These are phyloP conservation scores for Aptenodytes patagonicus DNA, from an alignment of 2,113 vertebrate genomes.

Conservation along the genomic window DNA sequence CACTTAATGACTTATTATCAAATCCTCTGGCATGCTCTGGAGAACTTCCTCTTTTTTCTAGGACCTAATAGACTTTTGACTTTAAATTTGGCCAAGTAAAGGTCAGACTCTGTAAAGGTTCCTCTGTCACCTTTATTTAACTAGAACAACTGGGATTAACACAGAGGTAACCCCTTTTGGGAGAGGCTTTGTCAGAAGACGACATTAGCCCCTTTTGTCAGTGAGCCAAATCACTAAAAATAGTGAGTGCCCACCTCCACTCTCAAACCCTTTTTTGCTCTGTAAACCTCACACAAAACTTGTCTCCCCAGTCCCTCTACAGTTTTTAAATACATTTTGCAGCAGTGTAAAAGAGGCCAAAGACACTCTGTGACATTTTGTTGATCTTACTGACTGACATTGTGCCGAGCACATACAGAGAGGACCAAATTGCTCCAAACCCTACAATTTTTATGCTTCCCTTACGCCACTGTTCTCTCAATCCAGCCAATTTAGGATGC, in stretches of 20 bases:
- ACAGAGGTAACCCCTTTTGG: background rate
- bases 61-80: background rate
- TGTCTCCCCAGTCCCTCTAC: background rate
- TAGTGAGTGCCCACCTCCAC: background rate
- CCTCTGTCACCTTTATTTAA: background rate
- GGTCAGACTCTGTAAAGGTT: background rate
- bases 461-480: background rate
- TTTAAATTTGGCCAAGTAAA: background rate
- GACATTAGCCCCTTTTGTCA: background rate
- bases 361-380: constrained; percentile 16
- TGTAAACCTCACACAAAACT: background rate
- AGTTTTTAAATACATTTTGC: background rate
- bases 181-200: background rate
- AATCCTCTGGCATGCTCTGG: background rate
- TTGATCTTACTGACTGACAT: background rate
- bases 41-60: background rate
- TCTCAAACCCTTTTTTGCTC: background rate
- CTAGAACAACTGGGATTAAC: background rate
- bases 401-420: background rate
- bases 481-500: constrained; percentile 36
- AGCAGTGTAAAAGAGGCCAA: constrained; percentile 24
- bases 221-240: background rate
- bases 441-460: constrained; percentile 12
- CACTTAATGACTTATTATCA: background rate
- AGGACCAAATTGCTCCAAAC: constrained; percentile 41